Evolutionary conservation across 2,888 invertebrate genomes (phyloP), one percentile per base, ranked within the genome.

Genomic region (Chymomyza fuscimana): DNA sequence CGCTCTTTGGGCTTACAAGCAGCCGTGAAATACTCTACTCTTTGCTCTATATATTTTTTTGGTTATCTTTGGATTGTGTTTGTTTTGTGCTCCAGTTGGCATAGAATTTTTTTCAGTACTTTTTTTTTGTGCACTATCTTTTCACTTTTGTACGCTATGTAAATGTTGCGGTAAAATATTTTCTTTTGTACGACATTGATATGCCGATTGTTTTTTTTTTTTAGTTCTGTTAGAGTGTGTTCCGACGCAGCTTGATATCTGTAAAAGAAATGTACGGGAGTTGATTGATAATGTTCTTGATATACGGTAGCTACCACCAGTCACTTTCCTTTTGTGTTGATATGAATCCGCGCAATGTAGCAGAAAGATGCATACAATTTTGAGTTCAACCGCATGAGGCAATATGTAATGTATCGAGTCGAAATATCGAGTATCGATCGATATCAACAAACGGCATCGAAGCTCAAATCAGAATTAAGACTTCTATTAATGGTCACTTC

Each of bases 141-240:
- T 64, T 56, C 61, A 15, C 63, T 64, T 64, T 29, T 64, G 32
- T 32, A 32, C 32, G 76, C 63, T 82, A 78, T 29, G 29, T 65
- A 36, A 29, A 36, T 59, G 6, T 65, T 64, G 19, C 29, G 10
- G 67, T 67, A 62, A 73, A 65, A 54, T 79, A 88, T 86, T 86
- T 84, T 85, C 84, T 89, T 82, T 86, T 86, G 78, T 81, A 88
- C 87, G 87, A 90, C 91, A 91, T 91, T 90, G 88, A 83, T 73
- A 65, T 66, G 69, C 65, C 60, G 65, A 51, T 29, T 70, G 63
- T 65, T 32, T 32, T 32, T 32, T 32, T 5, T 32, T 16, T 54
- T 12, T 51, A 29, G 9, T 32, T 50, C 36, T 61, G 46, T 40
- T 50, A n/a, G 59, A n/a, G 50, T 59, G 65, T 65, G 62, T 12